phyloP scores from a whole-genome alignment of 2,113 vertebrate genomes.

The Daboia siamensis region DNA sequence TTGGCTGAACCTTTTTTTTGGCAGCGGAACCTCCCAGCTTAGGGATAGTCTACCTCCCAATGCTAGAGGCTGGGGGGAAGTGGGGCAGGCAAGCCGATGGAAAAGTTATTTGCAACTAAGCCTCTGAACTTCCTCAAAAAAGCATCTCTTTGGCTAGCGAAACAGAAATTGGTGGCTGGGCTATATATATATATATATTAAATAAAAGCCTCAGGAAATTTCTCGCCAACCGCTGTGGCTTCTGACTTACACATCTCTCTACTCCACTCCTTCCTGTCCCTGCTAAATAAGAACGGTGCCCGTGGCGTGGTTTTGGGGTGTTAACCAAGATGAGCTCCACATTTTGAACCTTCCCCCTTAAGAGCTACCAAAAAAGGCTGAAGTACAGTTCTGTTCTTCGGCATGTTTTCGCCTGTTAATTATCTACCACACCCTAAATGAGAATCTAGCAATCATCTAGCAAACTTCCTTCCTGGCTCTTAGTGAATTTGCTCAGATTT shows the following conservation, averaged over 20 bases:
- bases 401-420: not conserved
- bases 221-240: not conserved
- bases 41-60: not conserved
- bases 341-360: not conserved
- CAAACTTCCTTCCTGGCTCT: too few relatives aligned
- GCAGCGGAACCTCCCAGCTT: not conserved
- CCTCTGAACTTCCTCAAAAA: not conserved
- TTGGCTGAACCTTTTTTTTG: not conserved
- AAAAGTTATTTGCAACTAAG: not conserved
- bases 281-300: not conserved
- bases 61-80: too few relatives aligned
- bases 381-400: not conserved
- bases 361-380: not conserved
- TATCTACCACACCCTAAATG: not conserved
- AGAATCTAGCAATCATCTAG: not conserved
- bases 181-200: too few relatives aligned
- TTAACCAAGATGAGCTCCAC: not conserved
- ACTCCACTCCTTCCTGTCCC: not conserved
- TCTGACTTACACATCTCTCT: not conserved
- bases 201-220: not conserved
- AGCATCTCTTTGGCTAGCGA: not conserved
- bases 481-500: too few relatives aligned
- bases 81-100: not conserved
- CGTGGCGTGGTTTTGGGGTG: not conserved
- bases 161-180: not conserved